These are phyloP conservation scores for Erebia epiphron DNA, from an alignment of 2,888 invertebrate species.

Conservation along the genomic window DNA sequence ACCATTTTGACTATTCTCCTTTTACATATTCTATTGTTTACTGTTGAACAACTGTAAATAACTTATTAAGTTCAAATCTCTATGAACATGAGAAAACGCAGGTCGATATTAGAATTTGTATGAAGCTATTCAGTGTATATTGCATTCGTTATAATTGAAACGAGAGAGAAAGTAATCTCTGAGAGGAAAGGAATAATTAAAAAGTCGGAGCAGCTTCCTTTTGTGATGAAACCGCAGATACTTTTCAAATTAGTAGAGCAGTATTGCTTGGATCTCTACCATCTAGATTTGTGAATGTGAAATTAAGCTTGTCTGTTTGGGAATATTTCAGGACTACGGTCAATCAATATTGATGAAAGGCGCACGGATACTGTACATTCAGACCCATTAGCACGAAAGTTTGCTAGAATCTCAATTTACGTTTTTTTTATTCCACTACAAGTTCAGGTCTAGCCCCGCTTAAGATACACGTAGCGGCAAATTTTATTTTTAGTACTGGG, in stretches of 20 bases:
- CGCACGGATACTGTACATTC: no score
- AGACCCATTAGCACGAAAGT: no score
- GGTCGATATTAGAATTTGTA: slow-evolving; percentile 22
- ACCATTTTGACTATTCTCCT: background rate
- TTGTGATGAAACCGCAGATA: slow-evolving; percentile 11
- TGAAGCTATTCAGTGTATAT: slow-evolving; percentile 6
- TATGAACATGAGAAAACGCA: background rate
- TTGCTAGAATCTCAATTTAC: no score
- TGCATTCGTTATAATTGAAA: slow-evolving; percentile 17
- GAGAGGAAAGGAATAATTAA: slow-evolving; percentile 18
- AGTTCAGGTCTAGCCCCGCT: no score
- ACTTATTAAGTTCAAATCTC: background rate
- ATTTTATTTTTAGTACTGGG: no score
- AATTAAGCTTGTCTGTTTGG: no score
- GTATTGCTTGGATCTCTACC: background rate
- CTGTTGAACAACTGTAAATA: no score
- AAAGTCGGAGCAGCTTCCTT: slow-evolving; percentile 10
- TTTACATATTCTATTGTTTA: background rate
- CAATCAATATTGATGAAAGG: no score
- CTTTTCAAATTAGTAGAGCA: slow-evolving; percentile 15
- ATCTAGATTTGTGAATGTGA: background rate
- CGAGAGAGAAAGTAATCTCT: slow-evolving; percentile 11
- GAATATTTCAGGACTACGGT: no score
- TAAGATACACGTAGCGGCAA: no score
- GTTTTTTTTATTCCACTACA: no score